Evolutionary conservation across 2,797 vertebrate genomes (phyloP).

Genomic region (Epinephelus awoara): DNA sequence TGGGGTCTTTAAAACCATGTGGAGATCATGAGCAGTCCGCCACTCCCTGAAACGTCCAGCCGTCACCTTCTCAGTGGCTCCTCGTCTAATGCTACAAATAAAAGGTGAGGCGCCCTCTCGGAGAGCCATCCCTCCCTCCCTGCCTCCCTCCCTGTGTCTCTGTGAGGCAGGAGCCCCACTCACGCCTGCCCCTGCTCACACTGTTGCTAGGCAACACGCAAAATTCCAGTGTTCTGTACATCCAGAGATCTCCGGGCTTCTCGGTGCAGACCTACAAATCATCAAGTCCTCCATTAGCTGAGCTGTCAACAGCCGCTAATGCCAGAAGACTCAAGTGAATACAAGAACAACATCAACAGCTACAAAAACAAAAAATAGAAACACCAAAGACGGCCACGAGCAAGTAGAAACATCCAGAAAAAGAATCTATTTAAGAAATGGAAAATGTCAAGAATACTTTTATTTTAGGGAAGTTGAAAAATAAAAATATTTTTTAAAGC

Average conservation of each 20-base stretch:
- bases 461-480: conserved; percentile 22
- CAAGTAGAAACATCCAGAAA: conserved; percentile 35
- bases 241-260: conserved; percentile 70
- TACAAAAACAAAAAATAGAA: conserved; percentile 20
- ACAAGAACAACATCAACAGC: conserved; percentile 55
- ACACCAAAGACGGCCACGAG: conserved; percentile 39
- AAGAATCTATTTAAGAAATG: conserved; percentile 13
- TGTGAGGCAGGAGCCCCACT: conserved; percentile 60
- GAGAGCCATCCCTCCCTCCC: conserved; percentile 56
- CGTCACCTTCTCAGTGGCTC: conserved; percentile 57
- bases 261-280: conserved; percentile 80
- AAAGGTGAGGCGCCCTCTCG: conserved; percentile 71
- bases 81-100: conserved; percentile 76
- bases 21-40: conserved; percentile 28
- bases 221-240: conserved; percentile 75
- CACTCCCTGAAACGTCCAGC: conserved; percentile 46
- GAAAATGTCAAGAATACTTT: conserved; percentile 33
- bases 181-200: conserved; percentile 65
- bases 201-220: conserved; percentile 87
- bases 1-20: conserved; percentile 23
- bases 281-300: conserved; percentile 77
- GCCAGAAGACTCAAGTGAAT: conserved; percentile 67
- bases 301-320: conserved; percentile 77
- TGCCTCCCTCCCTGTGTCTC: conserved; percentile 19
- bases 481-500: conserved; percentile 29